Percentiles rank a stretch among this genome's conserved stretches.
Conservation (phyloP, 2,113 vertebrate genomes). For the Erythrolamprus reginae region DNA sequence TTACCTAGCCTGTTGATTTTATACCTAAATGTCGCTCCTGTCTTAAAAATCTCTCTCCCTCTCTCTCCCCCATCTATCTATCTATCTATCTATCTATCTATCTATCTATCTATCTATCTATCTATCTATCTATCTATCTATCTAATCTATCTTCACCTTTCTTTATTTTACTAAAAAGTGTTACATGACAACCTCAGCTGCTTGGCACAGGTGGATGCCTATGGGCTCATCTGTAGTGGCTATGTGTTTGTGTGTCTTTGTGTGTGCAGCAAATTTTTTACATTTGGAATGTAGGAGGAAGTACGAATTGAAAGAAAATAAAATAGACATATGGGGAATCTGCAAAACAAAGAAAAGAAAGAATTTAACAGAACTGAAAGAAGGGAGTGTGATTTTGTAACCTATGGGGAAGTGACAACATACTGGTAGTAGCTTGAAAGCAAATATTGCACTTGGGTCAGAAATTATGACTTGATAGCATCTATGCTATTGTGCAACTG, state of each 20-base stretch:
- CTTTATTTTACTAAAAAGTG: background rate
- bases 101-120: too few species aligned
- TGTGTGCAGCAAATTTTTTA: background rate
- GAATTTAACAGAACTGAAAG: background rate
- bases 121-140: too few species aligned
- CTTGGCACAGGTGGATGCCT: background rate
- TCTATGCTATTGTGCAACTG: background rate
- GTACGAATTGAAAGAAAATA: background rate
- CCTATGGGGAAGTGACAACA: background rate
- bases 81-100: too few species aligned
- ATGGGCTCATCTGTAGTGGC: background rate
- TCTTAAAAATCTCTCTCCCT: background rate
- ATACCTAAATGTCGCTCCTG: background rate
- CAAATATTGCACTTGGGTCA: background rate
- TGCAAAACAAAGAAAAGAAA: background rate
- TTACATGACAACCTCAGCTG: background rate
- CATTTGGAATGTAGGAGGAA: background rate
- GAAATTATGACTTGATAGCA: background rate
- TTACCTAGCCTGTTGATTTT: background rate
- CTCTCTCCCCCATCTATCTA: too few species aligned
- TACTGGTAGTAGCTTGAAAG: background rate
- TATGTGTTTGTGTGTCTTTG: background rate
- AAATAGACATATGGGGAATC: background rate
- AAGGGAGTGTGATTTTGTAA: background rate
- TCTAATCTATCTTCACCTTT: background rate